phyloP scores from a whole-genome alignment of 2,113 vertebrate species.

The Dromiciops gliroides region DNA sequence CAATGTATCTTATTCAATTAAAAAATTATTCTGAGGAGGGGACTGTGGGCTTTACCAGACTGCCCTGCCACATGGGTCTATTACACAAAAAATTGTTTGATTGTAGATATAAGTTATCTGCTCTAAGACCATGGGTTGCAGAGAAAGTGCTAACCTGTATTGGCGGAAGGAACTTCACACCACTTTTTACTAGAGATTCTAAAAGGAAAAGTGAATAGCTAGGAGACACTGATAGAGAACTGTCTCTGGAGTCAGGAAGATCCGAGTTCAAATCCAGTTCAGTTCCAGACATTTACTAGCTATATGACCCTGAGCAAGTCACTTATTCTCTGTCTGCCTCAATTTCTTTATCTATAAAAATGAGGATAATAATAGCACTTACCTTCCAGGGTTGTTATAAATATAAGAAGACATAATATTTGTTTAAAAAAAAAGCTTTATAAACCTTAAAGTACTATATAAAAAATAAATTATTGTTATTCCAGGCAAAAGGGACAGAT shows the following conservation, averaged over 20 bases:
- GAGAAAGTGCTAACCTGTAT: background rate
- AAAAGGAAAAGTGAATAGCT: background rate
- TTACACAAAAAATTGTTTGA: background rate
- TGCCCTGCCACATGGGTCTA: background rate
- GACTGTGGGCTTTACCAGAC: background rate
- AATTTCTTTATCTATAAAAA: background rate
- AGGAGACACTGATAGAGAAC: background rate
- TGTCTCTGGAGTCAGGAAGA: background rate
- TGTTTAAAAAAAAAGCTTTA: too few relatives aligned
- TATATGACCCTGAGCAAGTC: background rate
- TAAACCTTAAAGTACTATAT: fast-evolving
- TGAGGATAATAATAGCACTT: background rate
- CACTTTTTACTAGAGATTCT: background rate
- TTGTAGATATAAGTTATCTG: background rate
- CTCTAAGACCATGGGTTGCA: background rate
- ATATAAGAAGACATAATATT: background rate
- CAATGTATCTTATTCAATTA: background rate
- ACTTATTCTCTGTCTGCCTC: background rate
- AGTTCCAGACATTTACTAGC: background rate
- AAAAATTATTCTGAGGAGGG: background rate
- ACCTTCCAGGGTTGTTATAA: constrained; percentile 1
- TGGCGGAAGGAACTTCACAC: background rate
- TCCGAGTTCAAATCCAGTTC: background rate
- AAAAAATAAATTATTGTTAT: background rate
- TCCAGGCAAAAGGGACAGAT: background rate